These are phyloP conservation scores for Chorisops tibialis DNA, from an alignment of 2,888 invertebrate genomes.

Conservation along the genomic window DNA sequence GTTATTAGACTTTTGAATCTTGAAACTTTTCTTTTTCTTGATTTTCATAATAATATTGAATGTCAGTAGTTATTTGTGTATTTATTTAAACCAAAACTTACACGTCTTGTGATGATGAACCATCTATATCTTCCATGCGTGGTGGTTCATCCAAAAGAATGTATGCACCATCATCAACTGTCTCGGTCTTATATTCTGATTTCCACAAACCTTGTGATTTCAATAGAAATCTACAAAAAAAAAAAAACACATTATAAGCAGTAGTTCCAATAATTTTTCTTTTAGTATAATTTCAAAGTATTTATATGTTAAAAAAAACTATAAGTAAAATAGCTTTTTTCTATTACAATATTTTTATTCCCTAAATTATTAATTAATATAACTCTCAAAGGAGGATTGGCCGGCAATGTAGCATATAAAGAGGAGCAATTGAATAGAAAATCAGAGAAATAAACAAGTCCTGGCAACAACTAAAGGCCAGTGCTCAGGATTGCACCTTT, in stretches of 20 bases:
- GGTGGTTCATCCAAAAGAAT: constrained; percentile 20
- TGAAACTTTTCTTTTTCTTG: constrained; percentile 6
- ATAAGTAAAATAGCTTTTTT: no score
- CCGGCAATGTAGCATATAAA: no score
- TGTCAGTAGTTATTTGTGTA: not conserved
- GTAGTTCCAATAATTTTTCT: not conserved
- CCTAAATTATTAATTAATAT: no score
- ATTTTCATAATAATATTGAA: not conserved
- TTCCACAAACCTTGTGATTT: constrained; percentile 95
- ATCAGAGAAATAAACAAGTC: no score
- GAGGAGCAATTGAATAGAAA: no score
- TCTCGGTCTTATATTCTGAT: constrained; percentile 51
- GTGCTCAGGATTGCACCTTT: no score
- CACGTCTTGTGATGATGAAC: constrained; percentile 1
- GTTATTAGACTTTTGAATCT: not conserved
- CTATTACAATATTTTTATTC: no score
- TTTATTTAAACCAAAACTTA: constrained; percentile 7
- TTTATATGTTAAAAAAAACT: no score
- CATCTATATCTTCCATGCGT: constrained; percentile 16
- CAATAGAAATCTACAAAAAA: constrained; percentile 70
- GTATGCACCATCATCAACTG: constrained; percentile 44
- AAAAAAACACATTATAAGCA: not conserved
- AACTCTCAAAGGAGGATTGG: no score
- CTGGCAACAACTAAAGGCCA: no score
- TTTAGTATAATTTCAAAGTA: no score